Evolutionary conservation across 1,140 invertebrate species (phyloP).

Genomic region (Dolichoris vasculosae): DNA sequence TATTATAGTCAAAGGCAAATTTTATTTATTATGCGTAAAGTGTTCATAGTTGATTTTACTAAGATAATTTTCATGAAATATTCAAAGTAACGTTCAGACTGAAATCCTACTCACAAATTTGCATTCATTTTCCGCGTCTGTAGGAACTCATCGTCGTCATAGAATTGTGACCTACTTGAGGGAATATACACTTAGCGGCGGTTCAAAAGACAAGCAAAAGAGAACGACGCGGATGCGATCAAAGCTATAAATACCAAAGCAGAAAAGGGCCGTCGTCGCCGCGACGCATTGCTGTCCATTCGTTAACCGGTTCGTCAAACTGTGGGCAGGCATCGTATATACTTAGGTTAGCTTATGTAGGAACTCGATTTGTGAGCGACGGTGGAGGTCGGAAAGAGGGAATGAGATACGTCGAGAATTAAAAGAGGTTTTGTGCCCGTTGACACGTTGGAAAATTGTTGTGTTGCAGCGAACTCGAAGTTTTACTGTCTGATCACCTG

Average conservation of each 20-base stretch:
- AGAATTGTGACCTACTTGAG: conserved; percentile 23
- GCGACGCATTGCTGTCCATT: background rate
- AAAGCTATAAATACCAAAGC: conserved; percentile 26
- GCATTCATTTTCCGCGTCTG: background rate
- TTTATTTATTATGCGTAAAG: background rate
- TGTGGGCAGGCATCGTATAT: background rate
- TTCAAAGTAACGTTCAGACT: background rate
- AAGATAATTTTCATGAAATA: background rate
- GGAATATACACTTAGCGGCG: background rate
- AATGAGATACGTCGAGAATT: background rate
- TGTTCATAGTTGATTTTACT: background rate
- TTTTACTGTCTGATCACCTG: background rate
- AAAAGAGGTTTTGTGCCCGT: background rate
- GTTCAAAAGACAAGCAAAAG: background rate
- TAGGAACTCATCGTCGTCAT: background rate
- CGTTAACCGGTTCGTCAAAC: conserved; percentile 29
- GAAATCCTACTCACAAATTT: too few species aligned
- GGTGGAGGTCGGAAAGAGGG: background rate
- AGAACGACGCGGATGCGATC: conserved; percentile 35
- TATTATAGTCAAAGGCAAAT: background rate
- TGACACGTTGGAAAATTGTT: background rate
- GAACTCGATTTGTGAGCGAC: conserved; percentile 10
- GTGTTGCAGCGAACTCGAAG: background rate
- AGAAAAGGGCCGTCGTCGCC: background rate
- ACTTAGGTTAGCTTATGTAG: background rate